Evolutionary conservation across 2,888 invertebrate species (phyloP).

Genomic region (Odiellus spinosus): DNA sequence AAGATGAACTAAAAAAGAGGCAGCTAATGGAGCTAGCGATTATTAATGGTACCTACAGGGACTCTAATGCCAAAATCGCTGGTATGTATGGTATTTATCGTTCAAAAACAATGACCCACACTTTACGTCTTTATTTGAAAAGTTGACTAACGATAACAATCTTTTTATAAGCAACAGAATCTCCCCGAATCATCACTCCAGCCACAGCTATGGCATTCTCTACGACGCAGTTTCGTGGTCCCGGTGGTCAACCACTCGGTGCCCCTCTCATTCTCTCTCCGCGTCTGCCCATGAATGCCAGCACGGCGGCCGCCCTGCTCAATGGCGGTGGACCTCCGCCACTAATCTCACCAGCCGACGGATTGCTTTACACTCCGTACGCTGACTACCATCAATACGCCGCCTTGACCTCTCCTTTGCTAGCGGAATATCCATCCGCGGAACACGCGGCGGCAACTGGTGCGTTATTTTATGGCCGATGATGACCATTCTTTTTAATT

Average conservation of each 20-base stretch:
- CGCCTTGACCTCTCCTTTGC: not conserved
- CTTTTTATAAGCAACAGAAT: conserved; percentile 16
- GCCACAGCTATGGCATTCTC: conserved; percentile 14
- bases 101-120: too few species aligned
- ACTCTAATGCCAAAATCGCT: not conserved
- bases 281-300: conserved; percentile 52
- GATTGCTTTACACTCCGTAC: conserved; percentile 70
- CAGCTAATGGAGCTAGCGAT: conserved; percentile 99
- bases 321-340: conserved; percentile 43
- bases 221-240: conserved; percentile 27
- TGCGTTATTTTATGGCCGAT: not conserved
- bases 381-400: conserved; percentile 52
- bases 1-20: conserved; percentile 98
- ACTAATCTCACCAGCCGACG: conserved; percentile 44
- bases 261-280: conserved; percentile 85
- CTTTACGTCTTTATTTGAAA: too few species aligned
- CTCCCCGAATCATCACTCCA: conserved; percentile 16
- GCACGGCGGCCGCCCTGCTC: conserved; percentile 49
- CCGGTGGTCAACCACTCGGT: conserved; percentile 45
- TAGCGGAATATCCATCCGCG: not conserved
- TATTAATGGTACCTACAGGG: conserved; percentile 96
- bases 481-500: too few species aligned
- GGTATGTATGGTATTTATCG: too few species aligned
- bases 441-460: not conserved
- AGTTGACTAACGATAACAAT: too few species aligned